Conservation (phyloP, 1,140 invertebrate species). For the Oncopeltus fasciatus region DNA sequence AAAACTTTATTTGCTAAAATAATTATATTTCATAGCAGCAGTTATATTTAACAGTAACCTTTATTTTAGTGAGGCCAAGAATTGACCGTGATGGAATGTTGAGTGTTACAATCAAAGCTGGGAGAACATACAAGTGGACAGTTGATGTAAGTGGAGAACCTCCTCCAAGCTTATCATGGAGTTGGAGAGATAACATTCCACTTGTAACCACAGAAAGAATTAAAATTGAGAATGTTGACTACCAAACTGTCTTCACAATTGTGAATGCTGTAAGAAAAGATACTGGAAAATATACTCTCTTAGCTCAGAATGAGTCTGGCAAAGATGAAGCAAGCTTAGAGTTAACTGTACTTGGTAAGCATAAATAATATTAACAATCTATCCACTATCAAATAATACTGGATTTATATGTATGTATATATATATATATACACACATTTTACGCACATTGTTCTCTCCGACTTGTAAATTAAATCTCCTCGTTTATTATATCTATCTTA, state of each 20-base stretch:
- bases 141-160: slow-evolving; percentile 84
- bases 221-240: slow-evolving; percentile 77
- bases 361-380: not conserved
- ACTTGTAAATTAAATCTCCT: too few relatives aligned
- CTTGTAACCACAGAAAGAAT: slow-evolving; percentile 69
- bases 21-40: too few relatives aligned
- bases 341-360: slow-evolving; percentile 71
- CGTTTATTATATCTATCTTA: too few relatives aligned
- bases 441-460: too few relatives aligned
- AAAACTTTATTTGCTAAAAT: too few relatives aligned
- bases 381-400: too few relatives aligned
- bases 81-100: slow-evolving; percentile 85
- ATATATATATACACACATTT: too few relatives aligned
- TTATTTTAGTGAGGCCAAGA: slow-evolving; percentile 63
- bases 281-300: slow-evolving; percentile 79
- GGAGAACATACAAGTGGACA: slow-evolving; percentile 81
- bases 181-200: slow-evolving; percentile 67
- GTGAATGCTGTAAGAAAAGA: slow-evolving; percentile 69
- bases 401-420: not conserved
- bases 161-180: slow-evolving; percentile 70
- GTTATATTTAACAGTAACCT: too few relatives aligned
- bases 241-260: slow-evolving; percentile 81
- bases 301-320: slow-evolving; percentile 78
- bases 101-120: slow-evolving; percentile 70
- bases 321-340: slow-evolving; percentile 80